These are phyloP conservation scores for Acipenser transmontanus DNA, from an alignment of 2,797 vertebrate species.

Conservation along the genomic window DNA sequence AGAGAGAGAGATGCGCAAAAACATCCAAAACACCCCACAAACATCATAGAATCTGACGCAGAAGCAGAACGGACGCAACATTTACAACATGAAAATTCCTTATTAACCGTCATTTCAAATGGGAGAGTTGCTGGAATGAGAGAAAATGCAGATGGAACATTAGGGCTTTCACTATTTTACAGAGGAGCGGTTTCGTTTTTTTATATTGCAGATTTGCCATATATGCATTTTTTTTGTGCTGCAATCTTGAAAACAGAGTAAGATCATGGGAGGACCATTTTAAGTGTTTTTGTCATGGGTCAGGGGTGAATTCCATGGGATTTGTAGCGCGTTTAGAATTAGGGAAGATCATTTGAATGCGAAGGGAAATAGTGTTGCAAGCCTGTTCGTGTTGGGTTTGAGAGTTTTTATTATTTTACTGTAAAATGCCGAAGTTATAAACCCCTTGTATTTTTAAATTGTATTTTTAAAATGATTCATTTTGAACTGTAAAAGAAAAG, in stretches of 20 bases:
- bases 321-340: not conserved
- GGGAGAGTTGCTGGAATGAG: conserved; percentile 52
- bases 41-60: conserved; percentile 39
- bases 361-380: conserved; percentile 28
- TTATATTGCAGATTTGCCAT: conserved; percentile 65
- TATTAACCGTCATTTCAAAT: conserved; percentile 32
- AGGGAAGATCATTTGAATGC: conserved; percentile 22
- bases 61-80: conserved; percentile 26
- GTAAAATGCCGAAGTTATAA: conserved; percentile 18
- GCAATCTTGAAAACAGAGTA: conserved; percentile 50
- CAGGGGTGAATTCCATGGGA: conserved; percentile 10
- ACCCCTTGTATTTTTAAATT: too few species aligned
- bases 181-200: conserved; percentile 69
- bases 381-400: conserved; percentile 47
- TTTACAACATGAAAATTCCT: conserved; percentile 26
- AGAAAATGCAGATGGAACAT: conserved; percentile 38
- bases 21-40: conserved; percentile 32
- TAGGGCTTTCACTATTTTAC: conserved; percentile 46
- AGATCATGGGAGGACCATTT: conserved; percentile 29
- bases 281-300: conserved; percentile 23
- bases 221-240: conserved; percentile 36
- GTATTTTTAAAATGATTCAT: conserved; percentile 34
- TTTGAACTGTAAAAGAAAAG: conserved; percentile 22
- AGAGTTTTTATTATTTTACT: conserved; percentile 17
- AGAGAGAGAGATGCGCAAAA: conserved; percentile 41